Conservation (phyloP, 2,888 invertebrate species). For the Drosophila anceps region DNA sequence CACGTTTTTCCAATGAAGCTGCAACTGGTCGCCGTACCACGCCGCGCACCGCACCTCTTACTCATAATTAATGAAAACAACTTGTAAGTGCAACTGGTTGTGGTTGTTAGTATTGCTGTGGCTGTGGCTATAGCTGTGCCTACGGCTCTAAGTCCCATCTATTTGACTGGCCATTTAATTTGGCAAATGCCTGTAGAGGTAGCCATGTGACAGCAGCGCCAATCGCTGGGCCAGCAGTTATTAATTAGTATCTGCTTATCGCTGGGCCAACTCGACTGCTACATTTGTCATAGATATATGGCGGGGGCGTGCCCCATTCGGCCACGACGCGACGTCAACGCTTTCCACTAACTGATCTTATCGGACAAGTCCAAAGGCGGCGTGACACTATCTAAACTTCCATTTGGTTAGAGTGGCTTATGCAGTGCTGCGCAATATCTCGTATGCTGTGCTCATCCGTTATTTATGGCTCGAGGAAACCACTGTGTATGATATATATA, state of each 20-base stretch:
- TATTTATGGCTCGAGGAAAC: slow-evolving; percentile 60
- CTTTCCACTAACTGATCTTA: slow-evolving; percentile 55
- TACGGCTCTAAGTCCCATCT: slow-evolving; percentile 22
- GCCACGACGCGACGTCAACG: slow-evolving; percentile 46
- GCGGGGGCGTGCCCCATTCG: slow-evolving; percentile 55
- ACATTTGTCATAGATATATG: slow-evolving; percentile 70
- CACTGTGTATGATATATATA: slow-evolving; percentile 5
- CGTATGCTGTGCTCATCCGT: slow-evolving; percentile 64
- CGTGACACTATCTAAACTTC: slow-evolving; percentile 70
- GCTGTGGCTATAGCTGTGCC: slow-evolving; percentile 17
- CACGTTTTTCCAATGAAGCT: slow-evolving; percentile 80
- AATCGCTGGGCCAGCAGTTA: slow-evolving; percentile 52
- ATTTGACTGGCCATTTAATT: slow-evolving; percentile 55
- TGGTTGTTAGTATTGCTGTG: slow-evolving; percentile 19
- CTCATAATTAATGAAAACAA: slow-evolving; percentile 79
- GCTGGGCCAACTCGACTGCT: slow-evolving; percentile 57
- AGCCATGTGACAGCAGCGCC: slow-evolving; percentile 66
- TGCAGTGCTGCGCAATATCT: slow-evolving; percentile 41
- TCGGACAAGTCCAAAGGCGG: slow-evolving; percentile 46
- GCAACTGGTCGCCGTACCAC: slow-evolving; percentile 44
- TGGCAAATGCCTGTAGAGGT: slow-evolving; percentile 46
- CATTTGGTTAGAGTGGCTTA: slow-evolving; percentile 30
- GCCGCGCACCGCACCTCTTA: slow-evolving; percentile 42
- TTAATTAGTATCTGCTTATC: slow-evolving; percentile 80
- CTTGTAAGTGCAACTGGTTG: slow-evolving; percentile 50